phyloP scores from a whole-genome alignment of 2,113 vertebrate species.

The Oncorhynchus tshawytscha region DNA sequence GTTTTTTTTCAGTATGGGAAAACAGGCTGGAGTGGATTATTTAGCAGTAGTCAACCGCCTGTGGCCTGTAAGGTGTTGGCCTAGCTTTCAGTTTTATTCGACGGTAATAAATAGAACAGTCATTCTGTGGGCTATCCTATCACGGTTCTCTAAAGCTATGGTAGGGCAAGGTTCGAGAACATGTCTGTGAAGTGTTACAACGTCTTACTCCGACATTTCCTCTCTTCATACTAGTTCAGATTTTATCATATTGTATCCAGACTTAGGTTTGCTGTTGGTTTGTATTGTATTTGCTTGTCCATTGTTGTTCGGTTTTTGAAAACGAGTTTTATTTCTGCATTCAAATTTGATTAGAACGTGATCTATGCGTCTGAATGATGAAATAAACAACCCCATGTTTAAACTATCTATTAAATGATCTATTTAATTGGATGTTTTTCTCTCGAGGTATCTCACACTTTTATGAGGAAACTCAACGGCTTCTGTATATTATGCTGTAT shows the following conservation, averaged over 20 bases:
- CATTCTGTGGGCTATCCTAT: background rate
- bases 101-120: slow-evolving; percentile 55
- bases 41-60: slow-evolving; percentile 31
- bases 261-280: background rate
- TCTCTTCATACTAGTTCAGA: background rate
- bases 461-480: too few relatives aligned
- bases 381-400: too few relatives aligned
- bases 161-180: background rate
- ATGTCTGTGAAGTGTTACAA: background rate
- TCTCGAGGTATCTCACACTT: too few relatives aligned
- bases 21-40: slow-evolving; percentile 18
- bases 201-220: background rate
- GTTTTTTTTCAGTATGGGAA: background rate
- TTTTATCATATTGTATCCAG: background rate
- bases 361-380: too few relatives aligned
- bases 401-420: too few relatives aligned
- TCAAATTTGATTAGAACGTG: too few relatives aligned
- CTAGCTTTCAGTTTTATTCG: slow-evolving; percentile 55
- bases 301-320: too few relatives aligned
- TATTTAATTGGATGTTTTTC: too few relatives aligned
- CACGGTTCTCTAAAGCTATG: background rate
- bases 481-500: too few relatives aligned
- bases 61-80: slow-evolving; percentile 67
- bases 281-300: background rate
- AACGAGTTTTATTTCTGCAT: too few relatives aligned